Evolutionary conservation across 2,797 vertebrate genomes (phyloP).

Genomic region (Sebastes melanostomus): DNA sequence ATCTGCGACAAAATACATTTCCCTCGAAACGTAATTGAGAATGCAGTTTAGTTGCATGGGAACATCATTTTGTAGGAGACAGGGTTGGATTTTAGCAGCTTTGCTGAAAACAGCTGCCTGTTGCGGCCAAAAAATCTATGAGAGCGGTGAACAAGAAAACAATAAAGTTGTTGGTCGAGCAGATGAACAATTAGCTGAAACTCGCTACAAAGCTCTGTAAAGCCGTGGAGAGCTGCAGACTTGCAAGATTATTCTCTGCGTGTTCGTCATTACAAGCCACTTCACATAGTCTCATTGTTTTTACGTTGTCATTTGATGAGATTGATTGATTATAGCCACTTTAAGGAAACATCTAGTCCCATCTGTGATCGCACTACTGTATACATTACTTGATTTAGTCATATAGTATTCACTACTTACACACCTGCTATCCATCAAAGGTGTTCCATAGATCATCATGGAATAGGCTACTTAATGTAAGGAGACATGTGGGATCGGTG

Average conservation of each 20-base stretch:
- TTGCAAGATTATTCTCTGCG: not conserved
- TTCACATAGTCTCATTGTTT: not conserved
- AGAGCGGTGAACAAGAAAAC: not conserved
- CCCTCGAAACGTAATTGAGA: not conserved
- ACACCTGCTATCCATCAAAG: not conserved
- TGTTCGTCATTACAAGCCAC: not conserved
- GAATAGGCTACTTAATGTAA: too few species aligned
- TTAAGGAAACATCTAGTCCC: not conserved
- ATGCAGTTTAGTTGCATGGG: not conserved
- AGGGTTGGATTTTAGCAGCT: not conserved
- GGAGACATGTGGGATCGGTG: too few species aligned
- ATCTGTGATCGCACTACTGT: not conserved
- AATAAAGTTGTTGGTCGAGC: not conserved
- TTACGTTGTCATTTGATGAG: not conserved
- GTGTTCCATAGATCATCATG: not conserved
- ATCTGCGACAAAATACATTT: too few species aligned
- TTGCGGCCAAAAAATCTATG: not conserved
- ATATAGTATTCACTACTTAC: not conserved
- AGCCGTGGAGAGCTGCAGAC: not conserved
- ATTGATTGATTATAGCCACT: not conserved
- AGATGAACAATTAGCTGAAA: not conserved
- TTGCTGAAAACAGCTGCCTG: not conserved
- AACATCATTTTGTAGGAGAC: not conserved
- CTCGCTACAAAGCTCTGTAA: too few species aligned
- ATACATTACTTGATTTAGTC: not conserved